Evolutionary conservation across 2,888 invertebrate species (phyloP).

Genomic region (Amblyjoppa proteus): DNA sequence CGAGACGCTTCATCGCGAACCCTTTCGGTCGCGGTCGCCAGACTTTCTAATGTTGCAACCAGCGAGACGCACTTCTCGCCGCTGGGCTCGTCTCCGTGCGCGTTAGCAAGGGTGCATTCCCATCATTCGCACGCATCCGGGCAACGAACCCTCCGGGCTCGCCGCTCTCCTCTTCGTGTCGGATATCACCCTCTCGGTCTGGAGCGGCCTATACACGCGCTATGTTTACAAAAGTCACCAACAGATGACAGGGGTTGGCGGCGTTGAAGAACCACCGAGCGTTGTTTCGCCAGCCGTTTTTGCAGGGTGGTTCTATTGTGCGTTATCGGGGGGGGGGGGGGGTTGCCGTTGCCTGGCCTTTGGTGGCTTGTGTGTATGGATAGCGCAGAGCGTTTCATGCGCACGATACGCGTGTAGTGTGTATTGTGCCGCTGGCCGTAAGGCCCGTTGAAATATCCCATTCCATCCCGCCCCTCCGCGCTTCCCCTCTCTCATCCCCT

Average conservation of each 20-base stretch:
- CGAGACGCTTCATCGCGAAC: neutral
- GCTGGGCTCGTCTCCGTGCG: constrained; percentile 16
- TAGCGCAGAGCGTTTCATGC: constrained; percentile 43
- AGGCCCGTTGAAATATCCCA: constrained; percentile 60
- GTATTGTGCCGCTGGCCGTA: constrained; percentile 55
- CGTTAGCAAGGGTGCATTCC: constrained; percentile 54
- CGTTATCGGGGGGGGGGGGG: constrained; percentile 61
- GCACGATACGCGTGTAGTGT: constrained; percentile 46
- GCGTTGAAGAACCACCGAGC: constrained; percentile 69
- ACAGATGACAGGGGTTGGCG: constrained; percentile 82
- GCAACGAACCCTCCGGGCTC: constrained; percentile 34
- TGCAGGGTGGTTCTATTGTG: constrained; percentile 79
- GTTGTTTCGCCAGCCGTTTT: constrained; percentile 68
- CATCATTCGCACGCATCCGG: constrained; percentile 68
- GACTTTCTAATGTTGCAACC: constrained; percentile 12
- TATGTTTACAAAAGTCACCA: constrained; percentile 84
- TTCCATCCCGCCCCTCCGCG: constrained; percentile 18
- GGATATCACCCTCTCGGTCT: constrained; percentile 6
- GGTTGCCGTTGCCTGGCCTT: constrained; percentile 67
- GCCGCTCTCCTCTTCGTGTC: constrained; percentile 27
- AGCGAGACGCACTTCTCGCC: neutral
- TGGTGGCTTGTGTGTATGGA: constrained; percentile 44
- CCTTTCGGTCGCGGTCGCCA: neutral
- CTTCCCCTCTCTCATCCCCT: neutral
- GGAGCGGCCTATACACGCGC: constrained; percentile 49